phyloP scores from a whole-genome alignment of 2,797 vertebrate genomes.

The Gambelia wislizenii region DNA sequence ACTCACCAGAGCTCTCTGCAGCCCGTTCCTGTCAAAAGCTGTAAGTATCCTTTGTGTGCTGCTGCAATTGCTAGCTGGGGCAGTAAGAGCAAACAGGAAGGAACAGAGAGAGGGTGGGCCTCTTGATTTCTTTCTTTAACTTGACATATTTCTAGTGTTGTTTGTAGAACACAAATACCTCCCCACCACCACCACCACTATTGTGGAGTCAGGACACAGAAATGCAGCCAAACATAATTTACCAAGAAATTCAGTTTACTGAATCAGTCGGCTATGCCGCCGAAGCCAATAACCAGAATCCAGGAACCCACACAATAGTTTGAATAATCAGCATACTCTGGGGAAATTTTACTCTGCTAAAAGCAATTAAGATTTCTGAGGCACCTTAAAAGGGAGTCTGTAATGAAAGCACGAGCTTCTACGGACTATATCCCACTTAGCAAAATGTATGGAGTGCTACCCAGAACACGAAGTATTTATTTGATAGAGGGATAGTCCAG shows the following conservation, averaged over 20 bases:
- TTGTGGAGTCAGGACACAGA: not conserved
- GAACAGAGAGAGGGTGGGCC: conserved; percentile 50
- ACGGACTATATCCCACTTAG: not conserved
- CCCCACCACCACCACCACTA: not conserved
- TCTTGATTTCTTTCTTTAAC: not conserved
- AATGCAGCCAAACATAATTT: not conserved
- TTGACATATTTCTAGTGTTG: not conserved
- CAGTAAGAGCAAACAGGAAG: conserved; percentile 28
- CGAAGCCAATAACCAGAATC: not conserved
- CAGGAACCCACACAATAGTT: not conserved
- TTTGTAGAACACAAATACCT: no score
- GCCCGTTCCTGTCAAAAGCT: conserved; percentile 17
- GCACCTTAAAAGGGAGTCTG: not conserved
- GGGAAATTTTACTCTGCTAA: not conserved
- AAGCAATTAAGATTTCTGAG: not conserved
- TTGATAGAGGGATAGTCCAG: not conserved
- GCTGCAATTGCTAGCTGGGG: not conserved
- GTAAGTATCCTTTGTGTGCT: conserved; percentile 14
- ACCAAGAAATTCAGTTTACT: not conserved
- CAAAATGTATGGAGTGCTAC: not conserved
- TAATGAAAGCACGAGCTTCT: not conserved
- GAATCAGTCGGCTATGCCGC: not conserved
- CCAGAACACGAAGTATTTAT: not conserved
- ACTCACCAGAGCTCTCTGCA: not conserved
- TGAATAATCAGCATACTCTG: not conserved